Evolutionary conservation across 1,140 invertebrate genomes (phyloP).

Genomic region (Nautilus pompilius): DNA sequence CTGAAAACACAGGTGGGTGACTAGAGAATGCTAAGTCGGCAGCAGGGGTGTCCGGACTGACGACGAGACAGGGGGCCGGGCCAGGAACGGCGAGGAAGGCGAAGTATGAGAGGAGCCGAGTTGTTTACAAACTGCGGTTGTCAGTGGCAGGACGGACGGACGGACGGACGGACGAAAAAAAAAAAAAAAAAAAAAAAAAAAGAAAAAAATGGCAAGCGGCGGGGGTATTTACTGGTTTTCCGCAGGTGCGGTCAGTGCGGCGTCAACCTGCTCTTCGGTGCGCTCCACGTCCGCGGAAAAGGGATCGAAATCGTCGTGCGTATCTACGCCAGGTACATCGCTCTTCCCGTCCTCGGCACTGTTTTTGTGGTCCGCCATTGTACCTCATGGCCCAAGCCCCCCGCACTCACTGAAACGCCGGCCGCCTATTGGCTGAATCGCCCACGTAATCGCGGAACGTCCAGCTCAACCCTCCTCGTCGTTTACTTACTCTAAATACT

Average conservation of each 20-base stretch:
- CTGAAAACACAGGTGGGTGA: too few species aligned
- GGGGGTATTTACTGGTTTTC: slow-evolving; percentile 17
- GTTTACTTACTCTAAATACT: too few species aligned
- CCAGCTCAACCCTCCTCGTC: too few species aligned
- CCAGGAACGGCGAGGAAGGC: not conserved
- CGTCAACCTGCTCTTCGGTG: slow-evolving; percentile 20
- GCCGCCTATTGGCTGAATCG: not conserved
- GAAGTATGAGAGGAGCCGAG: not conserved
- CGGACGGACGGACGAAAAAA: not conserved
- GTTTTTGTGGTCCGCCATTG: slow-evolving; percentile 1
- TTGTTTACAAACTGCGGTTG: not conserved
- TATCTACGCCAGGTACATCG: slow-evolving; percentile 16
- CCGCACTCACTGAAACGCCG: not conserved
- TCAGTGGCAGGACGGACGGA: not conserved
- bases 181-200: not conserved
- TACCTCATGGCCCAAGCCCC: slow-evolving; percentile 4
- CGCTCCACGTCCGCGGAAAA: slow-evolving; percentile 19
- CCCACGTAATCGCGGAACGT: too few species aligned
- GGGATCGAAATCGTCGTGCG: slow-evolving; percentile 23
- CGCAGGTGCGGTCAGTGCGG: slow-evolving; percentile 20
- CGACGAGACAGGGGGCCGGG: not conserved
- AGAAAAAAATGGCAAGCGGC: not conserved
- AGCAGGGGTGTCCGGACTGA: not conserved
- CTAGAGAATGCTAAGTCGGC: too few species aligned
- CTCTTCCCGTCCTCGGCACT: not conserved